Evolutionary conservation across 2,113 vertebrate species (phyloP).

Genomic region (Halcyon malimbica): DNA sequence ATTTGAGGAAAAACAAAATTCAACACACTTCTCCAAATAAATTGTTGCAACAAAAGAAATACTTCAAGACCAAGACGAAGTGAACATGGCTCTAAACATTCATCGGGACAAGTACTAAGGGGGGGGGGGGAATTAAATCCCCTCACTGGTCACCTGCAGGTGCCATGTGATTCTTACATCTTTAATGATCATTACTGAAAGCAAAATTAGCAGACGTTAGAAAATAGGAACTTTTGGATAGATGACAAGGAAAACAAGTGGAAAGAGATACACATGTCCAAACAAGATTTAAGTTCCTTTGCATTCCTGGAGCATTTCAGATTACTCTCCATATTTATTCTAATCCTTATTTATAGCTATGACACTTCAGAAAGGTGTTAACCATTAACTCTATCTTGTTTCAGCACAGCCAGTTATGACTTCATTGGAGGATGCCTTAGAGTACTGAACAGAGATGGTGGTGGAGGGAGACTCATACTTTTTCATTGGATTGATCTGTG

Average conservation of each 20-base stretch:
- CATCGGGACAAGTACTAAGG: neutral
- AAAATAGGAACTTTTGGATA: neutral
- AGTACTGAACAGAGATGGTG: neutral
- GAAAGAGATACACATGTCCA: neutral
- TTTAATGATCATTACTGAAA: neutral
- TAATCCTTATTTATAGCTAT: neutral
- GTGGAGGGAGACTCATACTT: neutral
- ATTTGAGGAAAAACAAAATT: neutral
- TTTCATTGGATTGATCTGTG: neutral
- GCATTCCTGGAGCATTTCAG: neutral
- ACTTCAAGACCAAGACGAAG: neutral
- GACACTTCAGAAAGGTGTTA: neutral
- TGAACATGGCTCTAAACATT: neutral
- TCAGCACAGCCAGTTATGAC: neutral
- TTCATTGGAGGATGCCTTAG: neutral
- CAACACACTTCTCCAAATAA: neutral
- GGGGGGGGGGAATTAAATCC: neutral
- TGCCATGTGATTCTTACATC: neutral
- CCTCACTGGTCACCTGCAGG: neutral
- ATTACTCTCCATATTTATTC: neutral
- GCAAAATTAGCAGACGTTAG: neutral
- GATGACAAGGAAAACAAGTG: neutral
- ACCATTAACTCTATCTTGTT: neutral
- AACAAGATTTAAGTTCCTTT: neutral
- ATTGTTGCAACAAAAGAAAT: neutral